Evolutionary conservation across 2,797 vertebrate species (phyloP), one percentile per base, ranked within the genome.

Genomic region (Dendrocincla tyrannina): DNA sequence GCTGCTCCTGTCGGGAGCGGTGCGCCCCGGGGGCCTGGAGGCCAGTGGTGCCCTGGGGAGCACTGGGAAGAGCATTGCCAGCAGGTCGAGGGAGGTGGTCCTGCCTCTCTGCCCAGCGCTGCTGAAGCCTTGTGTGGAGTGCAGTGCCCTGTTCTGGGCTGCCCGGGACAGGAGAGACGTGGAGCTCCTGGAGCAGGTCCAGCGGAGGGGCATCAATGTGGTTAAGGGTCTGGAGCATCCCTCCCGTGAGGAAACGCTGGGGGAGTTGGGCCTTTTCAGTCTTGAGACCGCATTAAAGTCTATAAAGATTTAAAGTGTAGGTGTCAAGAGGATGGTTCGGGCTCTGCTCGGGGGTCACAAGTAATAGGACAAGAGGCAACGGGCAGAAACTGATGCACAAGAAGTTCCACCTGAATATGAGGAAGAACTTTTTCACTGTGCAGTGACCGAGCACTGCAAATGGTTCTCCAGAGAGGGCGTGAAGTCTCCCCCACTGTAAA

Each of bases 41-140:
- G 17, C 20, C 69, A 0, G 0, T 10, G 35, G 33, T 68, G 2
- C 9, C 1, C 5, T 55, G 3, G 9, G 35, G 16, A 32, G 2
- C 9, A 1, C 5, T 55, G 3, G 9, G 35, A 17, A 28, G 46
- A 62, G 42, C 37, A 9, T 13, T 63, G 63, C 32, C 42, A 9
- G 42, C 35, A 13, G 35, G 37, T 7, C 6, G 11, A 13, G 37
- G n/a, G 64, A 15, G 19, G 3, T 33, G 28, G 15, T 16, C 13
- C 64, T 39, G 14, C 50, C 7, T 10, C 28, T 64, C 25, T 32
- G 2, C 7, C n/a, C 37, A 8, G 64, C 44, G 24, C 37, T 19
- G 23, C 5, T 20, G 27, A 24, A 49, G 49, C 35, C 35, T 1
- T 13, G 0, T 44, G 24, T 44, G 50, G n/a, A 33, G 15, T 50